phyloP scores from a whole-genome alignment of 2,113 vertebrate species.

The Hucho hucho region DNA sequence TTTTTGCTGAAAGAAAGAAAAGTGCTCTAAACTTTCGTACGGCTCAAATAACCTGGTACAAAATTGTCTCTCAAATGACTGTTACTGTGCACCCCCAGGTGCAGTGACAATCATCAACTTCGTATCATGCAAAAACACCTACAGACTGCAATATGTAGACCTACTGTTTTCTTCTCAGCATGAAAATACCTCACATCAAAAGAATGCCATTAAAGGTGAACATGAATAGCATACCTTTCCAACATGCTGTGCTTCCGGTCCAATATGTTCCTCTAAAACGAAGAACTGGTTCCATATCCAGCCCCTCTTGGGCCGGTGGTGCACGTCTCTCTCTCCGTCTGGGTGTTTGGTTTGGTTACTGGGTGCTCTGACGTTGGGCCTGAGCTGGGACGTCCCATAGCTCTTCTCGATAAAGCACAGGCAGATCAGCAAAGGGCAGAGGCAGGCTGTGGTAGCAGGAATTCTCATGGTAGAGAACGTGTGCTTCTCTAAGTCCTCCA shows the following conservation, averaged over 20 bases:
- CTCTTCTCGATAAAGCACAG: conserved; percentile 84
- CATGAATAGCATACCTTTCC: conserved; percentile 85
- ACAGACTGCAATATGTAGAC: background rate
- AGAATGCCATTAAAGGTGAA: background rate
- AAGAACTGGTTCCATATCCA: conserved; percentile 99
- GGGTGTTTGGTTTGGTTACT: conserved; percentile 87
- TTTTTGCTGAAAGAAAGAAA: no score
- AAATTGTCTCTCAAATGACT: background rate
- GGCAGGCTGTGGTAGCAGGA: conserved; percentile 77
- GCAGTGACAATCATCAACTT: background rate
- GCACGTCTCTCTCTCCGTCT: conserved; percentile 91
- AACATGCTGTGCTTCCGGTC: conserved; percentile 94
- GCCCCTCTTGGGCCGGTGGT: conserved; percentile 96
- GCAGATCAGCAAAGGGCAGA: conserved; percentile 85
- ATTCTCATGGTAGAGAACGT: conserved; percentile 83
- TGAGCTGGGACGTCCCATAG: conserved; percentile 64
- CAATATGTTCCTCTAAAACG: conserved; percentile 99
- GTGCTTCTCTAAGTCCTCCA: conserved; percentile 27
- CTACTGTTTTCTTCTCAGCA: background rate
- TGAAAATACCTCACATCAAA: background rate
- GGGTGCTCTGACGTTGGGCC: conserved; percentile 65
- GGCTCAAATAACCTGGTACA: background rate
- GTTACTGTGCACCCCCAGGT: background rate
- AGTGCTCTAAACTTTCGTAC: no score
- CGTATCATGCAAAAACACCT: background rate